Conservation (phyloP, 2,888 invertebrate species). For the Dicranocentrus wangi region DNA sequence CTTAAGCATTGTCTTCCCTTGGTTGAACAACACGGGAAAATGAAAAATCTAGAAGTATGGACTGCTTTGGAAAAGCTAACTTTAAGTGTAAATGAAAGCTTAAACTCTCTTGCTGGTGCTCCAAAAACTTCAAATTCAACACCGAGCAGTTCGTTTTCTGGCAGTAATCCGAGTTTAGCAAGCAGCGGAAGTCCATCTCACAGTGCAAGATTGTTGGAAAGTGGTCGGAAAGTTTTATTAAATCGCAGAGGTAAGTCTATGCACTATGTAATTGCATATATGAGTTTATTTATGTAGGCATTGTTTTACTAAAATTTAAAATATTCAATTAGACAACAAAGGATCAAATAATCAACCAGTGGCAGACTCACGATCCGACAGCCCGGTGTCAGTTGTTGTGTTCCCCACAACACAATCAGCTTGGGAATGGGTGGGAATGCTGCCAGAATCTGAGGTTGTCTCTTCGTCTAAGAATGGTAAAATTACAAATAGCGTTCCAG, state of each 20-base stretch:
- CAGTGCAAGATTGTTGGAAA: constrained; percentile 66
- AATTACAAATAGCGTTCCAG: constrained; percentile 59
- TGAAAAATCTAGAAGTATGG: constrained; percentile 72
- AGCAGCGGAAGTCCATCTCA: constrained; percentile 66
- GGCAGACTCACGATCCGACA: constrained; percentile 18
- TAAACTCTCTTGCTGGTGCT: constrained; percentile 12
- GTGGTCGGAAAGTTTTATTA: constrained; percentile 66
- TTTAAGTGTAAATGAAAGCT: constrained; percentile 66
- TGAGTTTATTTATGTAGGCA: neutral
- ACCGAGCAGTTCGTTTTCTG: constrained; percentile 49
- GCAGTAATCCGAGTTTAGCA: constrained; percentile 60
- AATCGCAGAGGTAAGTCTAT: constrained; percentile 60
- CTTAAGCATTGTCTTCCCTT: constrained; percentile 70
- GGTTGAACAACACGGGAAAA: constrained; percentile 70
- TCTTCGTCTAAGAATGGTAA: constrained; percentile 50
- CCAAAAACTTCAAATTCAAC: constrained; percentile 22
- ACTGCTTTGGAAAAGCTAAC: constrained; percentile 68
- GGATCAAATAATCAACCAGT: constrained; percentile 19
- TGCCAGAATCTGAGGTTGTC: constrained; percentile 77
- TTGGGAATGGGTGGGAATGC: constrained; percentile 81
- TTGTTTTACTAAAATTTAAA: constrained; percentile 1
- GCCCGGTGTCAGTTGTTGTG: constrained; percentile 78
- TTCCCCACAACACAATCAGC: constrained; percentile 80
- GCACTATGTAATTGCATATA: constrained; percentile 3
- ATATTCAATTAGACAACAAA: neutral